Evolutionary conservation across 1,140 invertebrate species (phyloP), one percentile per base, ranked within the genome.

Genomic region (Meloidogyne chitwoodi): DNA sequence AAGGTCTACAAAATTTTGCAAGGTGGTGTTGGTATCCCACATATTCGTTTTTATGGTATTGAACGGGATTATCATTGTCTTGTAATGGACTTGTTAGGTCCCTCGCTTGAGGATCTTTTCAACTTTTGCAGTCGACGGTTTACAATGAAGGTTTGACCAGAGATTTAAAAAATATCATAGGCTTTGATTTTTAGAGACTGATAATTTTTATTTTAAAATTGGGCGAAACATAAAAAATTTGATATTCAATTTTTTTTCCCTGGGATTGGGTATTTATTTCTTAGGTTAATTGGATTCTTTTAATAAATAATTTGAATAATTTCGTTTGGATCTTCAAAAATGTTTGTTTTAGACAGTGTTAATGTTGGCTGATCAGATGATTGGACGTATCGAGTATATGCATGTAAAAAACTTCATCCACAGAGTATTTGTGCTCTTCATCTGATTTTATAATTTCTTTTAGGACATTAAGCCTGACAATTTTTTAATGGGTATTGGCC

Each of bases 301-400:
- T n/a, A n/a, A n/a, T n/a, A n/a, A n/a, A 90, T 89, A 91, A 73
- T 88, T 88, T 75, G 3, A 16, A 31, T 12, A 4, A 8, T 1
- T 48, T 48, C 3, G 16, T 19, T 48, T 48, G 16, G 16, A 19
- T n/a, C 19, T 56, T 6, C n/a, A n/a, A 5, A n/a, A n/a, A 16
- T 22, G 19, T 56, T 8, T 31, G 34, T 22, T 62, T 56, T 41
- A 77, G 75, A 83, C 67, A 83, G 94, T 98, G 68, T 91, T 98
- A n/a, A 96, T 98, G 93, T 88, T 98, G 80, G 94, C 94, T 83
- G 95, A 97, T 88, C 95, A 99, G 90, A 91, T 98, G 90, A 92
- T 93, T 89, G 89, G 81, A 62, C 85, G 91, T 69, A 91, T 91
- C 81, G 91, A 92, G 79, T 91, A 89, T 87, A 89, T 91, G 61